These are phyloP conservation scores for Allolobophora icterica DNA, from an alignment of 2,888 invertebrate genomes.

Conservation along the genomic window DNA sequence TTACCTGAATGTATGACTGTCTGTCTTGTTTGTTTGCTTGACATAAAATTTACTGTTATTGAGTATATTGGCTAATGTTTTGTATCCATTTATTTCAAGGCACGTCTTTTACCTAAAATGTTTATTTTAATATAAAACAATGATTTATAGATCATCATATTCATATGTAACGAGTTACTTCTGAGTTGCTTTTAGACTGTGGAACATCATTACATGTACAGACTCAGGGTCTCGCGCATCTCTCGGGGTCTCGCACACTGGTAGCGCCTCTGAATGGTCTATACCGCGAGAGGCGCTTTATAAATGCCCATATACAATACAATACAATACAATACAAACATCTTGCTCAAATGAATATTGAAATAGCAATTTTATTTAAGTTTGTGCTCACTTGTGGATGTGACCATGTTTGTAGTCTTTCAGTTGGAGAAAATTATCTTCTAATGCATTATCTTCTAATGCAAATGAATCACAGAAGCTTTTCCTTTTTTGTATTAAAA, in stretches of 20 bases:
- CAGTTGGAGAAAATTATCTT: neutral
- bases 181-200: neutral
- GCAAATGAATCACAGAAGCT: neutral
- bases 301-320: too few relatives aligned
- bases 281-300: too few relatives aligned
- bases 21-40: neutral
- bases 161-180: too few relatives aligned
- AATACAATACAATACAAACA: neutral
- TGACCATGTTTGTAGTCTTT: neutral
- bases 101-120: neutral
- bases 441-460: neutral
- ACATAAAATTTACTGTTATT: neutral
- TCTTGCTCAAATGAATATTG: neutral
- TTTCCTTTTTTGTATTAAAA: neutral
- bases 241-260: too few relatives aligned
- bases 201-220: too few relatives aligned
- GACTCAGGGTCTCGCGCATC: too few relatives aligned
- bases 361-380: neutral
- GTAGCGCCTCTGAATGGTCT: too few relatives aligned
- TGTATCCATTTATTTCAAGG: neutral
- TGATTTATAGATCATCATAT: neutral
- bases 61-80: neutral
- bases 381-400: neutral
- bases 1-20: neutral
- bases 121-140: neutral